Evolutionary conservation across 2,113 vertebrate genomes (phyloP).

Genomic region (Centropus bengalensis): DNA sequence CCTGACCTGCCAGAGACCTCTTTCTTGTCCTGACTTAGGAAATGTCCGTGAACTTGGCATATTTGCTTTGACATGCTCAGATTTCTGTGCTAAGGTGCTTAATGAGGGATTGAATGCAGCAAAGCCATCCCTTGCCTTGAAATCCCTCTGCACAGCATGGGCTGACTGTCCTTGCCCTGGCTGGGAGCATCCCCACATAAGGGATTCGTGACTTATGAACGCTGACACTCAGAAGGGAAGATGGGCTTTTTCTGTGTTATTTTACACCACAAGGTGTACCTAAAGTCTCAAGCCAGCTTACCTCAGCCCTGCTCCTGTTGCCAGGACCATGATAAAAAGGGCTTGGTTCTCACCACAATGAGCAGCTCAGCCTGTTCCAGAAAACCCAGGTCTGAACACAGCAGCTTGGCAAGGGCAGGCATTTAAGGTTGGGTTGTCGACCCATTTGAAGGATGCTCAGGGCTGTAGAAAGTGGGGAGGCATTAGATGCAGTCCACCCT

Average conservation of each 20-base stretch:
- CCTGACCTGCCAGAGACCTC: background rate
- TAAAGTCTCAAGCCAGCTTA: background rate
- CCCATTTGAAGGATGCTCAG: background rate
- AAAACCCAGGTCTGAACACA: background rate
- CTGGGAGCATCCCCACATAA: background rate
- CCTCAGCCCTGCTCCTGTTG: background rate
- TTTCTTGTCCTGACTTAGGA: background rate
- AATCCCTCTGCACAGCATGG: background rate
- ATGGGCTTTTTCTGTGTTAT: background rate
- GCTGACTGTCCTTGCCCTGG: background rate
- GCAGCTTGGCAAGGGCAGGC: background rate
- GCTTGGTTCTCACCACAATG: background rate
- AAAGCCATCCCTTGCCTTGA: background rate
- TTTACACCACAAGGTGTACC: background rate
- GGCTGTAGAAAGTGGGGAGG: background rate
- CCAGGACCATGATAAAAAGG: background rate
- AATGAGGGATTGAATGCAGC: background rate
- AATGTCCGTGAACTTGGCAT: background rate
- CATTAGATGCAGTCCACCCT: background rate
- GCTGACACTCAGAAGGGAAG: background rate
- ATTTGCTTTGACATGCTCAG: background rate
- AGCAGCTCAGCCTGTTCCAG: background rate
- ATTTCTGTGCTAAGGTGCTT: background rate
- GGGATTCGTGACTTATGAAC: background rate
- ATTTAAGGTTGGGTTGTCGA: background rate